Base-by-base conservation (phyloP, 2,797 vertebrate species). In the Takifugu ocellatus region DNA sequence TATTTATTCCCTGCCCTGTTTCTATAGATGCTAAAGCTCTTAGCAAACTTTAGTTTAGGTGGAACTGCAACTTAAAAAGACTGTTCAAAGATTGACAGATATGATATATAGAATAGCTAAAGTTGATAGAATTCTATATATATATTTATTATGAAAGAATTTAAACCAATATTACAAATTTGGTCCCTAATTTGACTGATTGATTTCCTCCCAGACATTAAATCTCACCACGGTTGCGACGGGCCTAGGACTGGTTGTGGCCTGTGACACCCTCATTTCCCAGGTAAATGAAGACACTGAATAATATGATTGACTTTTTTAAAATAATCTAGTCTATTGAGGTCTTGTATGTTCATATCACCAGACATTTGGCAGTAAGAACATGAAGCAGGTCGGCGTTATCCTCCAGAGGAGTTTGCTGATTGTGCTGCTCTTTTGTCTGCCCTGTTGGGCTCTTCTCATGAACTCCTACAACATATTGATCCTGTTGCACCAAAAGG, bases 361-460 rank as follows among this genome's bases (percentile, higher is more conserved):
- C 55, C 79, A 98, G 96, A 94, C 94, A 0, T 96, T 82, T 0
- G 96, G 96, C 2, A 61, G 94, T 74, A 92, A 84, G 75, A 97
- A 98, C 79, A 57, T 96, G 88, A 94, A 92, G 75, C 86, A 91
- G 0, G 92, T 97, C 43, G 96, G 96, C 2, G 89, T 92, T 21
- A 94, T 97, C 59, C 84, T 98, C 5, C 95, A 98, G 66, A 84
- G 85, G 6, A 89, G 92, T 8, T 61, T 68, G 1, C 71, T 97
- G 52, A 93, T 96, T 61, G 83, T 98, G 49, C 83, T 98, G 51
- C 85, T 94, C 1, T 93, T 90, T 72, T 96, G 95, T 81, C 83
- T 95, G 70, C 95, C 95, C 0, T 96, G 94, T 79, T 98, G 95
- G 95, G 93, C 83, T 0, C 46, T 97, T 45, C 94, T 97, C 58